Percentiles rank a stretch among this genome's conserved stretches.
These are phyloP conservation scores for Sarcophaga caerulescens DNA, from an alignment of 2,888 invertebrate species.

Conservation along the genomic window DNA sequence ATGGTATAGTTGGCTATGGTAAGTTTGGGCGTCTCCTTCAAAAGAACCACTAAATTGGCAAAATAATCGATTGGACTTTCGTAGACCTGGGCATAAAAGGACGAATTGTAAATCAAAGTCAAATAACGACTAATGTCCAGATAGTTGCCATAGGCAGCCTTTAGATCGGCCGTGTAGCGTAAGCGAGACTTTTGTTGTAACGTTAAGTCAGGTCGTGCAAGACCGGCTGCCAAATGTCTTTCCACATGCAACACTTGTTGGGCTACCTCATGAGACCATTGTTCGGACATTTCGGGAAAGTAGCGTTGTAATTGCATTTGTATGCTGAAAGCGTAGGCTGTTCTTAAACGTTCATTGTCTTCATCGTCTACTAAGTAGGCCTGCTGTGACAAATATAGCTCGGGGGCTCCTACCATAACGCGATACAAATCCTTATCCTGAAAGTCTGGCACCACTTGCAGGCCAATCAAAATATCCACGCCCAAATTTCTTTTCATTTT, in stretches of 20 bases:
- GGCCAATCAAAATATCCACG: conserved; percentile 77
- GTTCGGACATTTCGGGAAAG: conserved; percentile 73
- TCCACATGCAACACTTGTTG: conserved; percentile 75
- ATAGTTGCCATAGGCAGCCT: conserved; percentile 75
- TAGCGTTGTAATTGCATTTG: conserved; percentile 72
- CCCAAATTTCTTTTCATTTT: conserved; percentile 75
- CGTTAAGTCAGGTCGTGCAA: conserved; percentile 74
- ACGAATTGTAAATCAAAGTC: conserved; percentile 76
- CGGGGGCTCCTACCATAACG: conserved; percentile 77
- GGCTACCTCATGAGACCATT: conserved; percentile 75
- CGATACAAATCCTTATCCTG: conserved; percentile 75
- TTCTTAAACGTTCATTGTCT: conserved; percentile 68
- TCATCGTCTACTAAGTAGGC: conserved; percentile 71
- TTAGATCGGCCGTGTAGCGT: conserved; percentile 74
- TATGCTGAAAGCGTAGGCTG: conserved; percentile 71
- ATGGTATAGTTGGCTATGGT: conserved; percentile 79
- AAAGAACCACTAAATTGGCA: conserved; percentile 75
- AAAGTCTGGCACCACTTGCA: conserved; percentile 76
- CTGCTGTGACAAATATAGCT: conserved; percentile 71
- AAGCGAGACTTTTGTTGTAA: conserved; percentile 75
- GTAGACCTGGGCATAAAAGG: conserved; percentile 75
- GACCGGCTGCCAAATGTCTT: conserved; percentile 75
- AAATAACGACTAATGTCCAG: conserved; percentile 78
- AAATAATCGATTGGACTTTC: conserved; percentile 77
- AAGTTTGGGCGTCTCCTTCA: conserved; percentile 75